Evolutionary conservation across 2,797 vertebrate genomes (phyloP).

Genomic region (Cyprinella venusta): DNA sequence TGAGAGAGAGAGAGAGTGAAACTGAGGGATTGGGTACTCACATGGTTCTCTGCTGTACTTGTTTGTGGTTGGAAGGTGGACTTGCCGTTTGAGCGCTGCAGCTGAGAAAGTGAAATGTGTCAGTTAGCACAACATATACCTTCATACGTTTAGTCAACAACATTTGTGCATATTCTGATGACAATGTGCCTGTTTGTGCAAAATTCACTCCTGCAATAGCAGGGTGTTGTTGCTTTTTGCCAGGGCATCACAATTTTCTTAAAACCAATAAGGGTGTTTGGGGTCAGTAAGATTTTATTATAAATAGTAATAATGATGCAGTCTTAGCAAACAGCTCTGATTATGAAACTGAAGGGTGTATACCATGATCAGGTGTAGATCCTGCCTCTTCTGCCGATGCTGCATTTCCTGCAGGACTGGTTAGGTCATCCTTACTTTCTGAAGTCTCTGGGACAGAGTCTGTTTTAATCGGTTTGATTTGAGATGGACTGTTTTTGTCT

Average conservation of each 20-base stretch:
- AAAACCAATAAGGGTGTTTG: neutral
- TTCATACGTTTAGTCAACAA: neutral
- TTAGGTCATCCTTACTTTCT: conserved; percentile 53
- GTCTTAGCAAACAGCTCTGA: neutral
- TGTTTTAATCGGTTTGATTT: conserved; percentile 58
- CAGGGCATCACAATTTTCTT: neutral
- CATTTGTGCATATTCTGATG: neutral
- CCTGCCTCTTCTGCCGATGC: conserved; percentile 49
- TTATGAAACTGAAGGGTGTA: conserved; percentile 1
- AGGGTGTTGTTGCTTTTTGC: neutral
- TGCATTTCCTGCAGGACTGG: conserved; percentile 13
- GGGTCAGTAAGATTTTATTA: too few relatives aligned
- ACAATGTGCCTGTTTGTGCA: neutral
- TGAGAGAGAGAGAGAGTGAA: too few relatives aligned
- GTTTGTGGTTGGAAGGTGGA: conserved; percentile 82
- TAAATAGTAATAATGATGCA: conserved; percentile 1
- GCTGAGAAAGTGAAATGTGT: conserved; percentile 64
- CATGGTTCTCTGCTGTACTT: conserved; percentile 85
- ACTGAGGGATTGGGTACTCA: conserved; percentile 64
- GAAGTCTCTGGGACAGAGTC: conserved; percentile 51
- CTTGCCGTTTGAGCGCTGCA: conserved; percentile 77
- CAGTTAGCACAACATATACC: neutral
- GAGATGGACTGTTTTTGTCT: conserved; percentile 63
- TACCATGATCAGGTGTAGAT: conserved; percentile 53
- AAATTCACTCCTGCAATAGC: neutral